Conservation (phyloP, 2,888 invertebrate genomes). For the Linnaemya vulpina region DNA sequence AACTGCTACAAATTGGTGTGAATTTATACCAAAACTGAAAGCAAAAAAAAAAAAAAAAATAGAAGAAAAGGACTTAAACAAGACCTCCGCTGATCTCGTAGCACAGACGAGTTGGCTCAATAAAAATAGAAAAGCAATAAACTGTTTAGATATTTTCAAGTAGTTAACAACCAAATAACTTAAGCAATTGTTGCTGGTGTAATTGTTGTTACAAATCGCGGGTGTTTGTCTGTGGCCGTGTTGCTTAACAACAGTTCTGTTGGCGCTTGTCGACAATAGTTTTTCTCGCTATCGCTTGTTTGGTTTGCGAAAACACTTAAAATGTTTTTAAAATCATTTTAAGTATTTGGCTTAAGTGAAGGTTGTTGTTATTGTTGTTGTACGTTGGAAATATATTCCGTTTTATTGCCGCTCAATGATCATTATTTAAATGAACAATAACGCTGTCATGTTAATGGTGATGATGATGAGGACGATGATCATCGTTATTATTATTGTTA, state of each 20-base stretch:
- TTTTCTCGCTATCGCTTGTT: slow-evolving; percentile 1
- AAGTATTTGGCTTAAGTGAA: slow-evolving; percentile 18
- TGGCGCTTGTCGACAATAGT: slow-evolving; percentile 38
- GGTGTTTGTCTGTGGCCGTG: slow-evolving; percentile 11
- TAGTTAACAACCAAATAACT: slow-evolving; percentile 37
- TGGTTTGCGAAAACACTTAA: not conserved
- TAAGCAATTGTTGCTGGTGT: slow-evolving; percentile 22
- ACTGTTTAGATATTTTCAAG: slow-evolving; percentile 30
- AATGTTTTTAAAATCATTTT: not conserved
- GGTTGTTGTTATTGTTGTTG: not conserved
- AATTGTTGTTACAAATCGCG: slow-evolving; percentile 7
- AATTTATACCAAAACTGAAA: slow-evolving; percentile 27
- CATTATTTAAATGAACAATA: slow-evolving; percentile 4
- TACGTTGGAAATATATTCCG: slow-evolving; percentile 11
- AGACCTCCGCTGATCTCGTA: slow-evolving; percentile 64
- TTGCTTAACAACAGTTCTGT: slow-evolving; percentile 32
- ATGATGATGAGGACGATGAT: slow-evolving; percentile 24
- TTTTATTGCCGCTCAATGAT: slow-evolving; percentile 22
- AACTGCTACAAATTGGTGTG: slow-evolving; percentile 62
- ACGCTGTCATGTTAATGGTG: slow-evolving; percentile 3
- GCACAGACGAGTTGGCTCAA: slow-evolving; percentile 50
- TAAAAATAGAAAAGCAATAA: slow-evolving; percentile 38
- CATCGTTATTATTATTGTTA: slow-evolving; percentile 14
- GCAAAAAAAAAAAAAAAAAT: slow-evolving; percentile 10
- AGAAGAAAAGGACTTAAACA: not conserved